Evolutionary conservation across 2,888 invertebrate genomes (phyloP), one percentile per base, ranked within the genome.

Genomic region (Netelia fuscicornis): DNA sequence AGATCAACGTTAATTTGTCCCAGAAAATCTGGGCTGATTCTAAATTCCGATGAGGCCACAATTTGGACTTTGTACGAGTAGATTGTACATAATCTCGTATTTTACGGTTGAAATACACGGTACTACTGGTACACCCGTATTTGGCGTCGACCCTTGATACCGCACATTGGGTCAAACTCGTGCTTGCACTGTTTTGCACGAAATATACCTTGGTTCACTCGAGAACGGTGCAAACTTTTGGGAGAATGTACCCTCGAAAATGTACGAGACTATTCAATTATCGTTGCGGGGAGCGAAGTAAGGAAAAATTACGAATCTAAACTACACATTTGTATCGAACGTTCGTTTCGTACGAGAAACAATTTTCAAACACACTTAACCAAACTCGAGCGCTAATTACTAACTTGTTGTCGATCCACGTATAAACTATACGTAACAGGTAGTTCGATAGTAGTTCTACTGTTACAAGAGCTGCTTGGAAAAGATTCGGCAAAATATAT

Each of bases 401-500:
- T 56, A 71, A 71, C 71, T 20, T 58, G 71, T 71, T 71, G 56
- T 71, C 30, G n/a, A 20, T 13, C 10, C n/a, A 23, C 9, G 10
- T 25, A n/a, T 10, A n/a, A 30, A 2, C 3, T 9, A 6, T 5
- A 6, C 30, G 13, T 30, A 48, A 48, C 30, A 5, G 48, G 13
- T 48, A 13, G 48, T 48, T 48, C 48, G 3, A 30, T 30, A 30
- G 30, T 5, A 30, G 30, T 48, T 11, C 3, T 10, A 48, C 13
- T 25, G 20, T 44, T 52, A 30, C 30, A 64, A 75, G 13, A 65
- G 37, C 65, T 23, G 58, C 77, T 60, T 48, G 67, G 54, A n/a
- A 77, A 77, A 77, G 67, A 30, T 77, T 68, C 60, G 3, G n/a
- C 17, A 44, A 56, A 20, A 58, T 58, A 68, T 76, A 56, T 37